Evolutionary conservation across 2,797 vertebrate species (phyloP).

Genomic region (Margarornis squamiger): DNA sequence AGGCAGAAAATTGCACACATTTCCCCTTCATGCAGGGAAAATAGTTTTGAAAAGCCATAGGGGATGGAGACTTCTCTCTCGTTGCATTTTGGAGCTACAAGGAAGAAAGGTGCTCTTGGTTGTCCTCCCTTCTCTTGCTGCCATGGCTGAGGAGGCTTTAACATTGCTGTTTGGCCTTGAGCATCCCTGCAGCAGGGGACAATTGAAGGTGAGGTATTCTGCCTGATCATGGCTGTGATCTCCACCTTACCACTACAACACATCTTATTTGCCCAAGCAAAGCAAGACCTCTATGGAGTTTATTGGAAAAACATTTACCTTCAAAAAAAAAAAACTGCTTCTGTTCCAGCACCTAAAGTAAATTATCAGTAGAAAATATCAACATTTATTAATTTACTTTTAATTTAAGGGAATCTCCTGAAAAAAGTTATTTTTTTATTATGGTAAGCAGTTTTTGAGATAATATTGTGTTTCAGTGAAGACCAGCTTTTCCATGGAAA

Average conservation of each 20-base stretch:
- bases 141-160: background rate
- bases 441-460: background rate
- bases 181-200: rapidly evolving
- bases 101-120: background rate
- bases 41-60: rapidly evolving
- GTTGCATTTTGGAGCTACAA: background rate
- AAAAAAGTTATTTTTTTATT: background rate
- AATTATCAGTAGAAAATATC: background rate
- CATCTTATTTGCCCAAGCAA: background rate
- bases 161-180: rapidly evolving
- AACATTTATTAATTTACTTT: background rate
- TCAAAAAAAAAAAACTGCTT: background rate
- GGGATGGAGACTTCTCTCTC: background rate
- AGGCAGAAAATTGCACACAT: background rate
- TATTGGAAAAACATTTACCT: background rate
- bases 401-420: background rate
- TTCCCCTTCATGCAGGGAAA: background rate
- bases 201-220: background rate
- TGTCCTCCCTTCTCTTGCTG: background rate
- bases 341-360: background rate
- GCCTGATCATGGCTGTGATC: background rate
- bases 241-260: background rate
- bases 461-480: background rate
- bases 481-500: background rate
- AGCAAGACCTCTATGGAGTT: background rate